phyloP scores from a whole-genome alignment of 2,888 invertebrate genomes.

The Diachrysia chrysitis region DNA sequence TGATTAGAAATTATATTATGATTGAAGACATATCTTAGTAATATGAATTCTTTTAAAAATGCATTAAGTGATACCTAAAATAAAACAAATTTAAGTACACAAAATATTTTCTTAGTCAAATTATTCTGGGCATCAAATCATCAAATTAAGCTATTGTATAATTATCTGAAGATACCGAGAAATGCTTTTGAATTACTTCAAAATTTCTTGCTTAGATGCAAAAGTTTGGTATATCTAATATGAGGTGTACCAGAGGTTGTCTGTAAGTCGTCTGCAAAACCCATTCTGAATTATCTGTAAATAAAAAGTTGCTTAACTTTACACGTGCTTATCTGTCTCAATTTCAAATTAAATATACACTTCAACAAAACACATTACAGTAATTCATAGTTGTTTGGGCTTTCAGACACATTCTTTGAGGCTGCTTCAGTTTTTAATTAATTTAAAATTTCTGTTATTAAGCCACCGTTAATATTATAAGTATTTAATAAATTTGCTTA shows the following conservation, averaged over 20 bases:
- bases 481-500: not conserved
- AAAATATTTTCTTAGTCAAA: no score
- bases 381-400: slow-evolving; percentile 20
- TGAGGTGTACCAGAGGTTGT: slow-evolving; percentile 26
- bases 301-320: slow-evolving; percentile 52
- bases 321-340: slow-evolving; percentile 31
- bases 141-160: not conserved
- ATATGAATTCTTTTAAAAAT: no score
- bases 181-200: not conserved
- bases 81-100: no score
- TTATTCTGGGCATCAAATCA: no score
- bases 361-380: slow-evolving; percentile 33
- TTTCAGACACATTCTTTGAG: slow-evolving; percentile 15
- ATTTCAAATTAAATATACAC: slow-evolving; percentile 45
- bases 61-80: no score
- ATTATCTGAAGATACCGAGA: not conserved
- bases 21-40: no score
- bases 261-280: slow-evolving; percentile 54
- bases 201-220: not conserved
- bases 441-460: not conserved
- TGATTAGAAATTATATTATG: no score
- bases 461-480: not conserved
- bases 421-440: not conserved
- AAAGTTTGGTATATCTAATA: not conserved
- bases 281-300: slow-evolving; percentile 33